Percentiles rank a stretch among this genome's conserved stretches.
phyloP scores from a whole-genome alignment of 2,797 vertebrate species.

The Peromyscus nudipes region DNA sequence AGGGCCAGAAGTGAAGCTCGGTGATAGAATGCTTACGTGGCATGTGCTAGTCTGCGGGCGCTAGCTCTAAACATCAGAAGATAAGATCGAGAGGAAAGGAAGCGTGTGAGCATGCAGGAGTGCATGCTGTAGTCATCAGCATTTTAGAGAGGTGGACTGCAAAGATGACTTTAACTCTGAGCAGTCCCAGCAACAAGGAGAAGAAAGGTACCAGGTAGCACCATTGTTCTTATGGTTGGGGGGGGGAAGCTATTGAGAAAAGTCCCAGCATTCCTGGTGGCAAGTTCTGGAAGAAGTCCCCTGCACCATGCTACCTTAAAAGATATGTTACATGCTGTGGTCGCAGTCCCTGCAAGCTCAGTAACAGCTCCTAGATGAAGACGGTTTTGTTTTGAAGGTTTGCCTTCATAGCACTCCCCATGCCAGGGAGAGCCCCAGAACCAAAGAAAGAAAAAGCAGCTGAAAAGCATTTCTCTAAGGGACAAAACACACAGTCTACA shows the following conservation, averaged over 20 bases:
- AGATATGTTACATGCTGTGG: neutral
- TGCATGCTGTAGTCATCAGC: neutral
- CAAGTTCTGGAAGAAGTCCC: constrained; percentile 22
- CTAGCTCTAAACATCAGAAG: neutral
- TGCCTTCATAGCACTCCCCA: neutral
- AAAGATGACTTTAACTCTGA: constrained; percentile 27
- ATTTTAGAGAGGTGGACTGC: constrained; percentile 15
- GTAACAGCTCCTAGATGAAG: neutral
- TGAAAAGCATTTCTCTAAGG: constrained; percentile 35
- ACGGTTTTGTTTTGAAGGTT: constrained; percentile 3
- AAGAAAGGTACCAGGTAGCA: constrained; percentile 40
- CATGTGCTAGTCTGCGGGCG: neutral
- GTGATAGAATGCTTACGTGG: neutral
- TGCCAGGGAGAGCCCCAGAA: constrained; percentile 21
- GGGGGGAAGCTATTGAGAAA: neutral
- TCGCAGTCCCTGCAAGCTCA: neutral
- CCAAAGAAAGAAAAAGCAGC: neutral
- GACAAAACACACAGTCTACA: constrained; percentile 6
- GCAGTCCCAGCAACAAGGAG: constrained; percentile 33
- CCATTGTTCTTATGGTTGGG: neutral
- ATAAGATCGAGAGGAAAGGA: neutral
- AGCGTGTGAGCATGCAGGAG: neutral
- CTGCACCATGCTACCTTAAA: neutral
- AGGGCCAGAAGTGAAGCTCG: neutral
- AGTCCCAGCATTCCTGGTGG: constrained; percentile 35